Percentiles rank a stretch among this genome's conserved stretches.
phyloP scores from a whole-genome alignment of 2,113 vertebrate species.

The Barbus barbus region DNA sequence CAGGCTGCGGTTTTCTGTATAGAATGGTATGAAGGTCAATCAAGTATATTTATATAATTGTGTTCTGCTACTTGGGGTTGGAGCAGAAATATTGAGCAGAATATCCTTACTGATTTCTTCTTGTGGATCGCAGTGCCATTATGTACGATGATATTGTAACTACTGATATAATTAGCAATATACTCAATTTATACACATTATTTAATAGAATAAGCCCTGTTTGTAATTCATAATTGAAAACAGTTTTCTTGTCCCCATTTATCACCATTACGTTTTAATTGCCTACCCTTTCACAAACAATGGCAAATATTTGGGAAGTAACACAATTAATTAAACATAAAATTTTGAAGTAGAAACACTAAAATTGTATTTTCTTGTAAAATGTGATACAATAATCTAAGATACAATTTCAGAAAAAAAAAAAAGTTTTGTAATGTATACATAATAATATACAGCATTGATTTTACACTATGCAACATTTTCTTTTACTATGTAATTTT shows the following conservation, averaged over 20 bases:
- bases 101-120: not conserved
- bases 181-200: not conserved
- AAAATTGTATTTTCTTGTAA: too few relatives aligned
- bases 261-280: too few relatives aligned
- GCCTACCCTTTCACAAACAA: too few relatives aligned
- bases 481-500: too few relatives aligned
- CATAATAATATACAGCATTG: too few relatives aligned
- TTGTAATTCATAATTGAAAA: not conserved
- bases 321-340: not conserved
- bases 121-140: not conserved
- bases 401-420: too few relatives aligned
- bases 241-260: not conserved
- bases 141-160: not conserved
- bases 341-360: too few relatives aligned
- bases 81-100: constrained; percentile 44
- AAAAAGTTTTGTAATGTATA: too few relatives aligned
- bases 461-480: too few relatives aligned
- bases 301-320: not conserved
- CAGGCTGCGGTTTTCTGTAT: constrained; percentile 29
- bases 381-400: too few relatives aligned
- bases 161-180: not conserved
- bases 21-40: not conserved
- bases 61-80: constrained; percentile 49
- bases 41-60: constrained; percentile 16
- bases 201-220: not conserved